Evolutionary conservation across 2,888 invertebrate species (phyloP).

Genomic region (Acanthosepion esculentum): DNA sequence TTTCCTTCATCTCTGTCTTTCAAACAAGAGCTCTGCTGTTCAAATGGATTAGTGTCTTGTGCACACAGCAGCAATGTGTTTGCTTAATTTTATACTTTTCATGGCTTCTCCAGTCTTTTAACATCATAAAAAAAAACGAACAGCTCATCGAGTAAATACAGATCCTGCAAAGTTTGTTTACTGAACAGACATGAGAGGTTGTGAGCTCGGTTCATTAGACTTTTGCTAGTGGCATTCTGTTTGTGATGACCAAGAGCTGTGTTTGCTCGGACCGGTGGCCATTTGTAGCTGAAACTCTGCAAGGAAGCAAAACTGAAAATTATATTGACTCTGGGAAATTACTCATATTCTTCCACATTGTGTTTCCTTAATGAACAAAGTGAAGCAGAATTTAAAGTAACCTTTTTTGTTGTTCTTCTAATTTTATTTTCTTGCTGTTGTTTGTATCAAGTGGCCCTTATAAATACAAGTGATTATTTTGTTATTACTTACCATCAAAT

Average conservation of each 20-base stretch:
- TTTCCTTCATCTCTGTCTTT: not conserved
- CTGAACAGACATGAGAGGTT: slow-evolving; percentile 1
- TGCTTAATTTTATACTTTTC: slow-evolving; percentile 33
- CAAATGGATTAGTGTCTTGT: slow-evolving; percentile 33
- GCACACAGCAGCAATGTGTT: not conserved
- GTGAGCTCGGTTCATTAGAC: slow-evolving; percentile 15
- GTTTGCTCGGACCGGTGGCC: not conserved
- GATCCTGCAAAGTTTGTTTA: not conserved
- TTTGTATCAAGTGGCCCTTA: not conserved
- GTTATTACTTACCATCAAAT: not conserved
- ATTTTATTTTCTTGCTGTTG: not conserved
- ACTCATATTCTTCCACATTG: not conserved
- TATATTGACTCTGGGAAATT: slow-evolving; percentile 3
- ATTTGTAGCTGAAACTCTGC: not conserved
- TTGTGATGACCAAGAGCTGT: slow-evolving; percentile 21
- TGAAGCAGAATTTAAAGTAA: not conserved
- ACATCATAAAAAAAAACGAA: not conserved
- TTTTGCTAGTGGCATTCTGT: slow-evolving; percentile 6
- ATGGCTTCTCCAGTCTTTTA: slow-evolving; percentile 4
- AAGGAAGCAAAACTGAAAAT: not conserved
- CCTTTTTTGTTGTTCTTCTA: not conserved
- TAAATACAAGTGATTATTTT: not conserved
- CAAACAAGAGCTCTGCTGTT: not conserved
- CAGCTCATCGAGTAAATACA: slow-evolving; percentile 5
- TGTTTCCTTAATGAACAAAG: not conserved